Base-by-base conservation (phyloP, 2,797 vertebrate genomes). In the Dendrocincla fuliginosa region DNA sequence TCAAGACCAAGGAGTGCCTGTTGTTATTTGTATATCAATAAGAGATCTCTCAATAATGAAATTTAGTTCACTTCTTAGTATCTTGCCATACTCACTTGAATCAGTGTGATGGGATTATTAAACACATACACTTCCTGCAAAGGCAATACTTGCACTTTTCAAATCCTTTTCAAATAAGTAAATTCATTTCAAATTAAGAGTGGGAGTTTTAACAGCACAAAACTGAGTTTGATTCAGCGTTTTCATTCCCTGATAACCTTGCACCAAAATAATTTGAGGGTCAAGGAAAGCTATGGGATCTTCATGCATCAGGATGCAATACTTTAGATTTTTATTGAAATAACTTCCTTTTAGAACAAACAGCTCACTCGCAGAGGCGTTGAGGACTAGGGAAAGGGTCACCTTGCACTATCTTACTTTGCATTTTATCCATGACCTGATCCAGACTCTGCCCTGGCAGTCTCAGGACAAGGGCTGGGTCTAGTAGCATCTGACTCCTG, bases 41-140 rank as follows among this genome's bases (percentile, higher is more conserved):
- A 53, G 33, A 71, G 9, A 39, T 22, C 13, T 75, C 49, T 61
- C 59, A 42, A 78, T 53, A 92, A 33, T 28, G 13, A 44, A 3
- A 74, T 69, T 73, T 63, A 76, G 16, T 65, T 84, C 9, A 37
- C 10, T 56, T 57, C 32, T 56, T 73, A 19, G 18, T 42, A 16
- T 55, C 39, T 70, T 73, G 6, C 30, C 25, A 22, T 42, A 41
- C 3, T 3, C 16, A 30, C 6, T 0, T 59, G 52, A 41, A 89
- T 76, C 47, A 24, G 6, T 11, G 28, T 28, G 53, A 24, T 37
- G 18, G 9, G 32, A 18, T 9, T 65, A 15, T 41, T 76, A 50
- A 73, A 41, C 5, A 41, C 0, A 0, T 32, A 25, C 4, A 9
- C 10, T 61, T 75, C 15, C 23, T 44, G 16, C 41, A 30, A 65